A percentile compares a stretch with the other conserved stretches of the same genome.
These are phyloP conservation scores for Reinhardtius hippoglossoides DNA, from an alignment of 2,113 vertebrate species.

Conservation along the genomic window DNA sequence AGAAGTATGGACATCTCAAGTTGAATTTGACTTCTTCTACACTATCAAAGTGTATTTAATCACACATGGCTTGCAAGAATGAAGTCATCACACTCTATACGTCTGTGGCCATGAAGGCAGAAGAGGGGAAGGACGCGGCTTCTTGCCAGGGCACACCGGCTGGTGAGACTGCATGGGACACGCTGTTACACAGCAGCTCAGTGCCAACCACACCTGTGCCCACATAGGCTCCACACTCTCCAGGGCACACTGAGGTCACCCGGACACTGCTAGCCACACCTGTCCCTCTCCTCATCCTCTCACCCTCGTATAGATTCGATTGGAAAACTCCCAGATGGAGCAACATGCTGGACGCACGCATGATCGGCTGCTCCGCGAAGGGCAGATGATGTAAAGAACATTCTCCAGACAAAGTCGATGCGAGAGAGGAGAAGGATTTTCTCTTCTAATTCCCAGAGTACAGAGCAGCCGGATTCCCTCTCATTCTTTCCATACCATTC, in stretches of 20 bases:
- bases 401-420: slow-evolving; percentile 24
- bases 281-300: slow-evolving; percentile 54
- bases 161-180: slow-evolving; percentile 72
- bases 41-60: slow-evolving; percentile 35
- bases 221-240: slow-evolving; percentile 59
- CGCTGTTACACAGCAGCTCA: slow-evolving; percentile 65
- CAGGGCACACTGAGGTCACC: slow-evolving; percentile 62
- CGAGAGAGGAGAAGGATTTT: slow-evolving; percentile 12
- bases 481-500: slow-evolving; percentile 28
- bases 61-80: slow-evolving; percentile 44
- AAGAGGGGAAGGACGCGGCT: slow-evolving; percentile 75
- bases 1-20: not conserved
- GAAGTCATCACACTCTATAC: slow-evolving; percentile 59
- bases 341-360: slow-evolving; percentile 17
- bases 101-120: slow-evolving; percentile 56
- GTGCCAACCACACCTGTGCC: slow-evolving; percentile 75
- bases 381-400: slow-evolving; percentile 17
- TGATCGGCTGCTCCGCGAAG: slow-evolving; percentile 15
- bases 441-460: slow-evolving; percentile 27
- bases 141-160: slow-evolving; percentile 73
- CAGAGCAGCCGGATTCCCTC: slow-evolving; percentile 21
- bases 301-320: slow-evolving; percentile 37
- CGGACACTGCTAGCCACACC: slow-evolving; percentile 60
- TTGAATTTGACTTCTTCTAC: slow-evolving; percentile 8
- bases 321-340: slow-evolving; percentile 38